Evolutionary conservation across 2,888 invertebrate genomes (phyloP).

Genomic region (Amphipyra berbera): DNA sequence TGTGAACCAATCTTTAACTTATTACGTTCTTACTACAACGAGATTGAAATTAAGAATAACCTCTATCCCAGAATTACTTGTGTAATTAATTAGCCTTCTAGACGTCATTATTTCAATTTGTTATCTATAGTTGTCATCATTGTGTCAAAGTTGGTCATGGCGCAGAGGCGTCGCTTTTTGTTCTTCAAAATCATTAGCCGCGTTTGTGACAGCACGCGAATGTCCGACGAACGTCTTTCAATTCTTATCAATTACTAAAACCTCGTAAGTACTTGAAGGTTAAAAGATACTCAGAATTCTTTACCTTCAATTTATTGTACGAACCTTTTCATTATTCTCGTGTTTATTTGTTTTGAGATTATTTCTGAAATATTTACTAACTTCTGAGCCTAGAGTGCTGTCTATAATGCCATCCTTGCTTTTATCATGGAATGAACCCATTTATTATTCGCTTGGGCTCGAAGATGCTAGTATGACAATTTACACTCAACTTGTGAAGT

Average conservation of each 20-base stretch:
- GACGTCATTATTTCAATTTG: conserved; percentile 39
- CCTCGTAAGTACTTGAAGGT: conserved; percentile 43
- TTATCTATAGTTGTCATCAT: conserved; percentile 37
- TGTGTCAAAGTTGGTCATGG: conserved; percentile 58
- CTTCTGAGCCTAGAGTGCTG: no score
- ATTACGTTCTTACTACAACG: neutral
- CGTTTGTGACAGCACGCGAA: conserved; percentile 66
- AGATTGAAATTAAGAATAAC: conserved; percentile 17
- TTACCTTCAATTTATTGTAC: neutral
- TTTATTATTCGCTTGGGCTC: neutral
- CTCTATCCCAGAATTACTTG: neutral
- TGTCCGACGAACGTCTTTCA: conserved; percentile 40
- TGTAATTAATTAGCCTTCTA: conserved; percentile 40
- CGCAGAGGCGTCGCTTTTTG: conserved; percentile 62
- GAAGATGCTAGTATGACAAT: conserved; percentile 3
- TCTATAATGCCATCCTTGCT: no score
- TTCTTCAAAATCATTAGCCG: conserved; percentile 70
- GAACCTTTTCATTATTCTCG: neutral
- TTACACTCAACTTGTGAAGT: conserved; percentile 7
- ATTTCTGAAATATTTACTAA: no score
- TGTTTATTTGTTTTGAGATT: neutral
- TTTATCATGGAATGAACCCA: no score
- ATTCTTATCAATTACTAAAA: conserved; percentile 48
- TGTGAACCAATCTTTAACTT: neutral
- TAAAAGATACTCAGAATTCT: conserved; percentile 9